Conservation (phyloP, 2,113 vertebrate species). For the Sakesphorus luctuosus region DNA sequence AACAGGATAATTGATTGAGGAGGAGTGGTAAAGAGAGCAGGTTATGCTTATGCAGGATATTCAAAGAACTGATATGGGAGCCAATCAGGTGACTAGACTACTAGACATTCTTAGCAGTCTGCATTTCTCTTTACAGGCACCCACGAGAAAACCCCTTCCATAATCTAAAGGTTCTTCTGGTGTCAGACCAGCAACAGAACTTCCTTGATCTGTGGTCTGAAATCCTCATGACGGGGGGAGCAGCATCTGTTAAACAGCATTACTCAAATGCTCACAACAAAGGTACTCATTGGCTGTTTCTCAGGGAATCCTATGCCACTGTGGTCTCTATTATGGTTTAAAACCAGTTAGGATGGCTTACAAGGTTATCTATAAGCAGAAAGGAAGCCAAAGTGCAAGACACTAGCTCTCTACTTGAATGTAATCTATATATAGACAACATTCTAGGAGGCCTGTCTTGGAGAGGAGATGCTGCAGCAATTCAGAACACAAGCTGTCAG, state of each 20-base stretch:
- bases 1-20: neutral
- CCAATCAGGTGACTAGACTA: neutral
- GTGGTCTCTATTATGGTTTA: neutral
- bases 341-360: neutral
- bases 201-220: slow-evolving; percentile 91
- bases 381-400: neutral
- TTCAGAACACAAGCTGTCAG: neutral
- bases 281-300: slow-evolving; percentile 72
- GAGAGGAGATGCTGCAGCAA: neutral
- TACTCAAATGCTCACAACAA: slow-evolving; percentile 78
- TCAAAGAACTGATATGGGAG: neutral
- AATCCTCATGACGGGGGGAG: slow-evolving; percentile 89
- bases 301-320: neutral
- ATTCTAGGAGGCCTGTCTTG: neutral
- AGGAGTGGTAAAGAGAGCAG: neutral
- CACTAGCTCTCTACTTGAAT: neutral
- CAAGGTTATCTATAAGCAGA: neutral
- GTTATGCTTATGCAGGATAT: neutral
- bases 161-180: slow-evolving; percentile 86
- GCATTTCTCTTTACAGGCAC: slow-evolving; percentile 79
- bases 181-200: slow-evolving; percentile 84
- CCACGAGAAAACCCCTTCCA: slow-evolving; percentile 88
- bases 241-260: slow-evolving; percentile 84
- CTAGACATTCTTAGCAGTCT: neutral
- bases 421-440: neutral